phyloP scores from a whole-genome alignment of 2,888 invertebrate genomes.

The Melipona bicolor region DNA sequence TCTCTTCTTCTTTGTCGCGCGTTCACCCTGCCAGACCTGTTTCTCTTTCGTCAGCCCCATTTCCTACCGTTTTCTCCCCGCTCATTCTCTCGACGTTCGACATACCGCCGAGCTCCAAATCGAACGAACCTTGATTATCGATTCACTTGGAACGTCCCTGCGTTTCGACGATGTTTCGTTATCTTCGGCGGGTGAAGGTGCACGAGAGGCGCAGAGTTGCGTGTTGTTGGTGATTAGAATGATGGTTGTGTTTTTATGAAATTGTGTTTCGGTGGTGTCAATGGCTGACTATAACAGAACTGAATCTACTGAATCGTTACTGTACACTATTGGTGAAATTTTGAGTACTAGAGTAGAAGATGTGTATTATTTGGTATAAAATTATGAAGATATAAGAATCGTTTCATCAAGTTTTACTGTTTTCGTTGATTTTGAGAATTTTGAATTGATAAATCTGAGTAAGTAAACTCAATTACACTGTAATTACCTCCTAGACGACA shows the following conservation, averaged over 20 bases:
- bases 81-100: slow-evolving; percentile 45
- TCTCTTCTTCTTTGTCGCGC: slow-evolving; percentile 14
- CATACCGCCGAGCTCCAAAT: neutral
- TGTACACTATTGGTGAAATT: neutral
- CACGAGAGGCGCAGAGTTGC: neutral
- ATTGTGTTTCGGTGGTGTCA: neutral
- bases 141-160: neutral
- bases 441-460: too few relatives aligned
- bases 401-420: neutral
- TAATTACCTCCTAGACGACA: too few relatives aligned
- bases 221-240: neutral
- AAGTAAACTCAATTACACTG: too few relatives aligned
- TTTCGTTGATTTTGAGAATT: too few relatives aligned
- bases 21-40: slow-evolving; percentile 19
- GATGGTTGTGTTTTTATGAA: neutral
- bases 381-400: neutral
- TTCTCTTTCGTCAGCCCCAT: slow-evolving; percentile 48
- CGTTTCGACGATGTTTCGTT: neutral
- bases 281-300: neutral
- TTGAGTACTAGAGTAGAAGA: neutral
- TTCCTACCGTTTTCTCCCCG: slow-evolving; percentile 36
- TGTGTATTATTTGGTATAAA: neutral
- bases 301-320: neutral
- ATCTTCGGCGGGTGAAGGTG: neutral
- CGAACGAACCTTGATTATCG: slow-evolving; percentile 28